A percentile compares a stretch with the other conserved stretches of the same genome.
Evolutionary conservation across 1,140 invertebrate genomes (phyloP).

Genomic region (Nomia melanderi): DNA sequence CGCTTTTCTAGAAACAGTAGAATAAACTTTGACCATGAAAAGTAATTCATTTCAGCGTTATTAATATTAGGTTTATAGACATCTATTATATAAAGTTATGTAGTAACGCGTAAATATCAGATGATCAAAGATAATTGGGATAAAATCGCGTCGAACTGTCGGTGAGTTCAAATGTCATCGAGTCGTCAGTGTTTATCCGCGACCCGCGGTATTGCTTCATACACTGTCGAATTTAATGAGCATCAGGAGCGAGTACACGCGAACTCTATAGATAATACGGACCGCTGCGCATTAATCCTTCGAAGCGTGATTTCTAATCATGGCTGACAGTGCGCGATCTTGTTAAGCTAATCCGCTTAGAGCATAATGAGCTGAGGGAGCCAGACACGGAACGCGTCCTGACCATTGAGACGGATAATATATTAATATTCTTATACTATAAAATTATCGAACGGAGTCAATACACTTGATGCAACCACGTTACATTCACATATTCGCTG

Average conservation of each 20-base stretch:
- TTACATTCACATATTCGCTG: too few relatives aligned
- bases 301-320: conserved; percentile 22
- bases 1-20: too few relatives aligned
- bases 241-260: background rate
- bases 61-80: too few relatives aligned
- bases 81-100: too few relatives aligned
- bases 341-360: conserved; percentile 18
- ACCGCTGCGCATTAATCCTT: conserved; percentile 4
- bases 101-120: too few relatives aligned
- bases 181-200: background rate
- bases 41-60: too few relatives aligned
- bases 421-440: background rate
- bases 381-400: background rate
- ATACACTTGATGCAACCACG: too few relatives aligned
- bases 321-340: conserved; percentile 1
- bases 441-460: background rate
- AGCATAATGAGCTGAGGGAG: background rate
- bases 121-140: background rate
- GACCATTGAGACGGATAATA: background rate
- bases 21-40: too few relatives aligned
- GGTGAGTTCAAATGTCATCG: background rate
- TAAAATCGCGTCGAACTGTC: background rate
- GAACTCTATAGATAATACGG: conserved; percentile 6
- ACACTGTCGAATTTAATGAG: conserved; percentile 7
- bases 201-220: background rate